Conservation (phyloP, 2,113 vertebrate genomes). For the Oriolus oriolus region DNA sequence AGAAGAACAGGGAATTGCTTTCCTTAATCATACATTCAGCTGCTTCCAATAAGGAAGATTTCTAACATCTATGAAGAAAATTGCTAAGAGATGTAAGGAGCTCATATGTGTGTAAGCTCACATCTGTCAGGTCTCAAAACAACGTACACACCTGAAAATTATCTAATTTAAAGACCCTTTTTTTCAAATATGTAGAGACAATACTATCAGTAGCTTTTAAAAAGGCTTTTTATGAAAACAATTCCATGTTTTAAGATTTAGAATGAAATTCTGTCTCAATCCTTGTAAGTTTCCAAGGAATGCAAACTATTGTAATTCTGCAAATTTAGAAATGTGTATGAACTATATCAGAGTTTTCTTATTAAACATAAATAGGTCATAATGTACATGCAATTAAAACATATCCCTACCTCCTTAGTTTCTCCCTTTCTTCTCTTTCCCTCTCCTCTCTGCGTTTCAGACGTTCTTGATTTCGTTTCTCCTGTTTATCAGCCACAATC, state of each 20-base stretch:
- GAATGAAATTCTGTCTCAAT: neutral
- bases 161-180: neutral
- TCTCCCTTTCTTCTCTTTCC: conserved; percentile 85
- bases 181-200: neutral
- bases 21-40: neutral
- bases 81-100: neutral
- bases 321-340: neutral
- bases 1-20: neutral
- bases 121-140: neutral
- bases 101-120: neutral
- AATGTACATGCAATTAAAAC: neutral
- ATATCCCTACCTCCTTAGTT: conserved; percentile 71
- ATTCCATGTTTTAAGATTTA: neutral
- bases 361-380: neutral
- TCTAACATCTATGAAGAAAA: neutral
- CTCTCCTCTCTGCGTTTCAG: conserved; percentile 89
- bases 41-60: neutral
- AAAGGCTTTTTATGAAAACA: neutral
- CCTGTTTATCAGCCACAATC: conserved; percentile 93
- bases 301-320: neutral
- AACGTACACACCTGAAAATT: neutral
- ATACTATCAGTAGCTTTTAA: neutral
- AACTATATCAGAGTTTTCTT: neutral
- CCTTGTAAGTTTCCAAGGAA: neutral
- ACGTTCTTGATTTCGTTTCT: conserved; percentile 86